Conservation (phyloP, 2,113 vertebrate genomes). For the Callipepla squamata region DNA sequence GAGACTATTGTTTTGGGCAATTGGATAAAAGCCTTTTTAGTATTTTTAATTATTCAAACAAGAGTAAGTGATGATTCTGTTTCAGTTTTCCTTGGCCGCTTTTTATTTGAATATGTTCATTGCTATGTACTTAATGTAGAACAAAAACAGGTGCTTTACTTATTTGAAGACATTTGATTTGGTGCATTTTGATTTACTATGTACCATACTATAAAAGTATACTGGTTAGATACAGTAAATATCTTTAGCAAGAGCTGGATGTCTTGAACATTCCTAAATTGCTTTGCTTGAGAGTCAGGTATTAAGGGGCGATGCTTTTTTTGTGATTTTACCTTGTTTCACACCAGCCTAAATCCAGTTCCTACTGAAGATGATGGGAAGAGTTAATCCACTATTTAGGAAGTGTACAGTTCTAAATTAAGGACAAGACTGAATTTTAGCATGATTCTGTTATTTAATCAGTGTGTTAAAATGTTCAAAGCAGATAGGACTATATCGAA, state of each 20-base stretch:
- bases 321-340: neutral
- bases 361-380: neutral
- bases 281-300: neutral
- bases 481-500: neutral
- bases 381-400: neutral
- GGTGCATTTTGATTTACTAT: neutral
- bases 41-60: neutral
- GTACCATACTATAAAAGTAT: neutral
- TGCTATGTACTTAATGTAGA: neutral
- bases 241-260: neutral
- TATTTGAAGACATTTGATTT: neutral
- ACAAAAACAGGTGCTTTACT: neutral
- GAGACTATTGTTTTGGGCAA: neutral
- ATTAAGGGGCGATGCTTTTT: neutral
- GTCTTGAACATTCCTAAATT: neutral
- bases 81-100: neutral
- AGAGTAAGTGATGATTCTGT: neutral
- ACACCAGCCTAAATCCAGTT: neutral
- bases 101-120: neutral
- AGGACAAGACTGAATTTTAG: neutral
- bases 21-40: neutral
- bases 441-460: neutral
- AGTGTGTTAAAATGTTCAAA: neutral
- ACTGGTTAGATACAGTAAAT: neutral
- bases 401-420: neutral